Base-by-base conservation (phyloP, 2,888 invertebrate species). In the Lepidochrysops patricia region DNA sequence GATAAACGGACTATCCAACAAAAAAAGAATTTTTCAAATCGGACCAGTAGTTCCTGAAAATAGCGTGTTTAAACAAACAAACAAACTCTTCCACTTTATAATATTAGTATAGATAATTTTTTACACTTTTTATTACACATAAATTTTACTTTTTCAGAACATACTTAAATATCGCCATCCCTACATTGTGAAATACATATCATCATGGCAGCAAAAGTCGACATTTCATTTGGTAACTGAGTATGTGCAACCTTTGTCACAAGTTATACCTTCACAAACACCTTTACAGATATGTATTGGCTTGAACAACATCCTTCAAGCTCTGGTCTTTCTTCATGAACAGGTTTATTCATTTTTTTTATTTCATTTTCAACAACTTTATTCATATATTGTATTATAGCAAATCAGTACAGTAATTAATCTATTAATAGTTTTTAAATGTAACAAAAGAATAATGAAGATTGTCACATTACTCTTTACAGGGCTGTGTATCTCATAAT, bases 101-200 rank as follows among this genome's bases (percentile, higher is more conserved):
- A n/a, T n/a, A n/a, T n/a, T n/a, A n/a, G n/a, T n/a, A n/a, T n/a
- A n/a, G n/a, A n/a, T n/a, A n/a, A n/a, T n/a, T n/a, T n/a, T n/a
- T n/a, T n/a, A n/a, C n/a, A n/a, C n/a, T n/a, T n/a, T n/a, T n/a
- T n/a, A n/a, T n/a, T n/a, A n/a, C n/a, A n/a, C n/a, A n/a, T n/a
- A n/a, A n/a, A n/a, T n/a, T n/a, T n/a, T n/a, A n/a, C n/a, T 13
- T 59, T 32, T 60, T 27, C 26, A 97, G 97, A 96, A 95, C 84
- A 89, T 97, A 62, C 94, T 95, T 90, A 92, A 95, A 61, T 93
- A 95, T 79, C 93, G 97, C 0, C 97, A 97, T 84, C 97, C 97
- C 0, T 94, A 93, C 70, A 96, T 97, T 68, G 82, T 97, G 9
- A 94, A 93, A 72, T 97, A 95, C 75, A 90, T 96, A 65, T 93